Conservation (phyloP, 1,140 invertebrate genomes). For the Panagrolaimus sp. region DNA sequence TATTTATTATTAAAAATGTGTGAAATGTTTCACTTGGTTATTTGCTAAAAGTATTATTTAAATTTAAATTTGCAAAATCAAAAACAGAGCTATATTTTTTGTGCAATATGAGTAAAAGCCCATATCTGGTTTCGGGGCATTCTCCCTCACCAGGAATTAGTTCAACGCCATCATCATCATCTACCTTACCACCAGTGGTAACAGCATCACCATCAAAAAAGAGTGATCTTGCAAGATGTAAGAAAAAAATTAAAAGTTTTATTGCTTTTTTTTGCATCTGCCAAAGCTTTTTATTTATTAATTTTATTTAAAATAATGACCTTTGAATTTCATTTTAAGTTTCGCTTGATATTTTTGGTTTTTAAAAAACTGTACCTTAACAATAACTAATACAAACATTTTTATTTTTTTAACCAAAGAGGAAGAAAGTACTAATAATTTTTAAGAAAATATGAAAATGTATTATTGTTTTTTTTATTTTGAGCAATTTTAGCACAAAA, state of each 20-base stretch:
- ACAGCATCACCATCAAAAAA: conserved; percentile 3
- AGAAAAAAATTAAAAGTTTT: background rate
- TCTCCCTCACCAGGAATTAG: background rate
- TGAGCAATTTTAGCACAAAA: conserved; percentile 63
- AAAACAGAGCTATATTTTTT: no score
- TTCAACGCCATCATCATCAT: background rate
- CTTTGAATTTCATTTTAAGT: background rate
- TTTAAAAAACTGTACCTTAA: no score
- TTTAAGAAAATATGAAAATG: background rate
- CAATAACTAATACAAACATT: no score
- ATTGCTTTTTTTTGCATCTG: background rate
- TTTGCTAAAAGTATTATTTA: no score
- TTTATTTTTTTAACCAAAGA: no score
- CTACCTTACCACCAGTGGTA: background rate
- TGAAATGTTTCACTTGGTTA: no score
- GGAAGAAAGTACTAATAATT: no score
- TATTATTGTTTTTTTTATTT: conserved; percentile 7
- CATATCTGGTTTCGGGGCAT: background rate
- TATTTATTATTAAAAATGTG: no score
- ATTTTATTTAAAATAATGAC: background rate
- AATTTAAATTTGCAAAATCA: no score
- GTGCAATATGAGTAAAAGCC: background rate
- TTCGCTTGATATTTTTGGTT: background rate
- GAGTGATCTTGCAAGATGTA: conserved; percentile 4
- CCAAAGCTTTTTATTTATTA: background rate